phyloP scores from a whole-genome alignment of 2,888 invertebrate genomes.

The Ligdia adustata region DNA sequence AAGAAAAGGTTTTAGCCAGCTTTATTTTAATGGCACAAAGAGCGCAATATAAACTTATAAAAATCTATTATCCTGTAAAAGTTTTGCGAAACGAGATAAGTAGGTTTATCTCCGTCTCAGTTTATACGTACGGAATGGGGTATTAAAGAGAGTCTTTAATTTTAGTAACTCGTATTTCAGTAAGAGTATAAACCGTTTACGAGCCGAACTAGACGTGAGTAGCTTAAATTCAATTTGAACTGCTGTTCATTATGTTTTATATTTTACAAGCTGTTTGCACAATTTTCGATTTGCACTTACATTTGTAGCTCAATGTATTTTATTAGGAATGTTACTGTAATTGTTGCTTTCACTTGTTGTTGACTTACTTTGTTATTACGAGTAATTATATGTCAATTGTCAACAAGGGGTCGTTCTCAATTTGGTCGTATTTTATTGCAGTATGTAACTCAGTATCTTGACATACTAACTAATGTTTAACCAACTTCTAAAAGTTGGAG shows the following conservation, averaged over 20 bases:
- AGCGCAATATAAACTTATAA: slow-evolving; percentile 22
- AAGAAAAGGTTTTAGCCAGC: background rate
- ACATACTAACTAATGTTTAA: too few species aligned
- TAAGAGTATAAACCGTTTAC: slow-evolving; percentile 67
- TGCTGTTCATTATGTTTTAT: slow-evolving; percentile 41
- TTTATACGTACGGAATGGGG: slow-evolving; percentile 54
- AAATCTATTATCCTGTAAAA: slow-evolving; percentile 38
- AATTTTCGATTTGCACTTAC: slow-evolving; percentile 20
- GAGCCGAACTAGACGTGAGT: slow-evolving; percentile 64
- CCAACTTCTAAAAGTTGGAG: too few species aligned
- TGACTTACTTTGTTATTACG: slow-evolving; percentile 6
- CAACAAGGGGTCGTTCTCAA: too few species aligned
- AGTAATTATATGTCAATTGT: too few species aligned
- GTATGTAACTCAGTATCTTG: too few species aligned
- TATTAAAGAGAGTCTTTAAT: slow-evolving; percentile 64
- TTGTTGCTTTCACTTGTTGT: background rate
- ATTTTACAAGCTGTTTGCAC: slow-evolving; percentile 18
- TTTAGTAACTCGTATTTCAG: slow-evolving; percentile 65
- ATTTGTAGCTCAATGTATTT: slow-evolving; percentile 13
- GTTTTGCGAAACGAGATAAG: slow-evolving; percentile 44
- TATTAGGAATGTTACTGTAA: slow-evolving; percentile 3
- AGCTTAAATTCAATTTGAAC: slow-evolving; percentile 60
- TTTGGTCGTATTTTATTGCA: too few species aligned
- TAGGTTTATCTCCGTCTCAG: slow-evolving; percentile 51
- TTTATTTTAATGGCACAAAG: background rate